Evolutionary conservation across 2,797 vertebrate species (phyloP).

Genomic region (Darevskia mixta): DNA sequence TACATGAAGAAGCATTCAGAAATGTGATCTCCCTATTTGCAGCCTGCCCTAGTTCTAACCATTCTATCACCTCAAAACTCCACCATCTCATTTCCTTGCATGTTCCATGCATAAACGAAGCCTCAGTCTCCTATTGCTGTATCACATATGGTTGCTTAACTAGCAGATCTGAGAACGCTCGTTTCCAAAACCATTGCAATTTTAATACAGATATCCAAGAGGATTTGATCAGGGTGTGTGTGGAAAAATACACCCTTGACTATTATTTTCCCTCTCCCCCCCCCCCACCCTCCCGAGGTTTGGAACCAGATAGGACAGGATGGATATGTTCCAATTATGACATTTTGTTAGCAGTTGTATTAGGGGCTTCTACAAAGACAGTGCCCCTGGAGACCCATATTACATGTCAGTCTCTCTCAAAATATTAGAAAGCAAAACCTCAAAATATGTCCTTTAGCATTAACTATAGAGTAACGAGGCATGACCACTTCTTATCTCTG

Average conservation of each 20-base stretch:
- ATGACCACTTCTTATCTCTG: constrained; percentile 79
- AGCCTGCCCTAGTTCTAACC: background rate
- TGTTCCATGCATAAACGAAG: background rate
- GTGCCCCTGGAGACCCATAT: constrained; percentile 74
- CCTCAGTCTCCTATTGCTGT: background rate
- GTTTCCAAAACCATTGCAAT: constrained; percentile 42
- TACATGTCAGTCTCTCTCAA: constrained; percentile 78
- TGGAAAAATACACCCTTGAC: constrained; percentile 28
- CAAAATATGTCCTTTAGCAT: constrained; percentile 74
- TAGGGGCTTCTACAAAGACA: constrained; percentile 75
- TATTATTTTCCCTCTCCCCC: constrained; percentile 34
- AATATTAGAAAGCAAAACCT: constrained; percentile 88
- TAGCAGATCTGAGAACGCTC: constrained; percentile 34
- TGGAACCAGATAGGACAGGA: constrained; percentile 70
- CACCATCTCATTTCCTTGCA: background rate
- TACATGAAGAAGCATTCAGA: background rate
- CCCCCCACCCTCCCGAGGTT: constrained; percentile 45
- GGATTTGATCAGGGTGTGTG: constrained; percentile 1
- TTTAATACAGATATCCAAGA: constrained; percentile 30
- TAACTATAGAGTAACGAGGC: constrained; percentile 85
- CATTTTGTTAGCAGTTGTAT: constrained; percentile 78
- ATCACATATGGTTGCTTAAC: background rate
- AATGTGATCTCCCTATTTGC: background rate
- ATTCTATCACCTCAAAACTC: background rate
- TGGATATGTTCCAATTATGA: constrained; percentile 75